These are phyloP conservation scores for Oncopodura yosiiana DNA, from an alignment of 1,140 invertebrate species.

Conservation along the genomic window DNA sequence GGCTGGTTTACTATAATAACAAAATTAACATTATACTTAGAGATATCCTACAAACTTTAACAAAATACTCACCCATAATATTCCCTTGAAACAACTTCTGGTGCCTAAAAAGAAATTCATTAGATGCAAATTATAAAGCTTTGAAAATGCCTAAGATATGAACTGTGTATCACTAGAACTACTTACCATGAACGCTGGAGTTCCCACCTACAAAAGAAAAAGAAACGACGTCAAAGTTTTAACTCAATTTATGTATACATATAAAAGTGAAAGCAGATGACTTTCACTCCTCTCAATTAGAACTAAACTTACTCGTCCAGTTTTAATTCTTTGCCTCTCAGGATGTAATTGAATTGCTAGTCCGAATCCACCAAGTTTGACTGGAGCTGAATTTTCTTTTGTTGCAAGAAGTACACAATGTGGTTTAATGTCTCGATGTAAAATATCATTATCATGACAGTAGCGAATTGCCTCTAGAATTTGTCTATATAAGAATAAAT, in stretches of 20 bases:
- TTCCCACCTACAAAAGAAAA: constrained; percentile 63
- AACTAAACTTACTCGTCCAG: constrained; percentile 30
- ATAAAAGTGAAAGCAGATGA: neutral
- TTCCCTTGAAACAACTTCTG: constrained; percentile 82
- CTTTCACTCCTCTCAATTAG: neutral
- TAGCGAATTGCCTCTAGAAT: constrained; percentile 87
- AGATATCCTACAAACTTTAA: neutral
- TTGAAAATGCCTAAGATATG: no score
- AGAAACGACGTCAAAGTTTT: neutral
- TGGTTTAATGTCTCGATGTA: constrained; percentile 90
- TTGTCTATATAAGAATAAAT: constrained; percentile 52
- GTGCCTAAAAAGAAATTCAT: no score
- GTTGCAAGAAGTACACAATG: constrained; percentile 88
- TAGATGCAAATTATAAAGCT: no score
- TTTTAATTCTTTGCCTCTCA: constrained; percentile 32
- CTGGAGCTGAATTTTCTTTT: constrained; percentile 93
- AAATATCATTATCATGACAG: constrained; percentile 94
- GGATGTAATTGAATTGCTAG: constrained; percentile 76
- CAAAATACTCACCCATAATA: constrained; percentile 57
- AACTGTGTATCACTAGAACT: no score
- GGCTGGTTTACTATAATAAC: constrained; percentile 58
- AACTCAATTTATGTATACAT: neutral
- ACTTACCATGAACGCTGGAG: constrained; percentile 94
- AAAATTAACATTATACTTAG: constrained; percentile 4
- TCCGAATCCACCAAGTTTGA: constrained; percentile 69